A percentile compares a stretch with the other conserved stretches of the same genome.
Conservation (phyloP, 2,797 vertebrate species). For the Parotocinclus haroldoi region DNA sequence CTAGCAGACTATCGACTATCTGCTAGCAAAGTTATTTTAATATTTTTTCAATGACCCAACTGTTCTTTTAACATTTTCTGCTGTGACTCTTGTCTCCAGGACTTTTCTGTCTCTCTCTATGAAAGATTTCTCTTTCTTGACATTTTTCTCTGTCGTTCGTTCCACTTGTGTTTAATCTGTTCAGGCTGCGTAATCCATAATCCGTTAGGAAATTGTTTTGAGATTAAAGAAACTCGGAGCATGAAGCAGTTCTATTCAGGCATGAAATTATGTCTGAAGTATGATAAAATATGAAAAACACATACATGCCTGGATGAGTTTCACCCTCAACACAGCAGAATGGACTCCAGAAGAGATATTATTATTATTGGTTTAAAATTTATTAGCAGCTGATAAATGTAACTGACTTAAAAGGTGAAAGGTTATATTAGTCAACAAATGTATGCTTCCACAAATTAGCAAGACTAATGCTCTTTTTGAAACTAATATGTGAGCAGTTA, state of each 20-base stretch:
- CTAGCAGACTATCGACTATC: no score
- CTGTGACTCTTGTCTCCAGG: background rate
- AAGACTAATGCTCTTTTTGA: no score
- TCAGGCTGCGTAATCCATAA: slow-evolving; percentile 52
- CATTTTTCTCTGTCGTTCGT: slow-evolving; percentile 4
- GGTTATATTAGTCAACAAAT: no score
- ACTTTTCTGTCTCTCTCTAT: slow-evolving; percentile 7
- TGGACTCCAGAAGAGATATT: no score
- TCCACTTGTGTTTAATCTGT: slow-evolving; percentile 74
- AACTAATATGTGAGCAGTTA: no score
- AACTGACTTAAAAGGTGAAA: no score
- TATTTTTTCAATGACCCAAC: no score
- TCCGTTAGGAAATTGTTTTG: slow-evolving; percentile 70
- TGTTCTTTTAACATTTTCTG: background rate
- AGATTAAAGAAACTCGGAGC: slow-evolving; percentile 74
- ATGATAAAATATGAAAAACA: slow-evolving; percentile 16
- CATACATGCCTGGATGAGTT: slow-evolving; percentile 10
- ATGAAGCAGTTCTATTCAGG: slow-evolving; percentile 77
- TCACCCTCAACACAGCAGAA: background rate
- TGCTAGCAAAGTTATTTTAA: no score
- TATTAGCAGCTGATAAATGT: no score
- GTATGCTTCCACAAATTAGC: no score
- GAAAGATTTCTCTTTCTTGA: slow-evolving; percentile 1
- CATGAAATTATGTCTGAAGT: slow-evolving; percentile 75
- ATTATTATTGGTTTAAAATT: no score